Evolutionary conservation across 2,888 invertebrate species (phyloP), one percentile per base, ranked within the genome.

Genomic region (Liodrosophila aerea): DNA sequence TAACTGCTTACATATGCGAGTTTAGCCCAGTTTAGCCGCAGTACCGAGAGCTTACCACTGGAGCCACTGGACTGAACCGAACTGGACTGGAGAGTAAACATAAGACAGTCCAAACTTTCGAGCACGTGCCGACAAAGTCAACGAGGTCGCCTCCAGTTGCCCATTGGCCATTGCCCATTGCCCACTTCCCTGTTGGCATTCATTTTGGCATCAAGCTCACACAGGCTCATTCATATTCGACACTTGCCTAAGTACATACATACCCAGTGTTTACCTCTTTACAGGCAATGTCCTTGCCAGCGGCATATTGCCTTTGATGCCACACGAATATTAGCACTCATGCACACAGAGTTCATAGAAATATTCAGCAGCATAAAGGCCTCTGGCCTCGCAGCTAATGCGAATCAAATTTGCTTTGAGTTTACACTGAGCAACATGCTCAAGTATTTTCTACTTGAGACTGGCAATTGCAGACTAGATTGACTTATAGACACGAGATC

Each of bases 81-180:
- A n/a, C n/a, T n/a, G n/a, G n/a, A n/a, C n/a, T n/a, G n/a, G 52
- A 36, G 43, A 47, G 51, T 40, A 53, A 66, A 54, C 64, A 69
- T 52, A 16, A 33, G 31, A 13, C 29, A 29, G 33, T 53, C 15
- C 33, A 47, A 22, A 22, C 52, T 53, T 54, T 56, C 36, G 46
- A 69, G 30, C 71, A 69, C 66, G 82, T 66, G 82, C 75, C 69
- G 72, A 63, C 78, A 77, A 82, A 75, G 78, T 77, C 75, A 81
- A 73, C 69, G 82, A 77, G 78, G 76, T 76, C 82, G 82, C 46
- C 61, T 37, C 18, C 12, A 1, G 0, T 13, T 18, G 13, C 18
- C 41, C 41, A 9, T 36, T 43, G 11, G n/a, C 30, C 43, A 31
- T n/a, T n/a, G n/a, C 2, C 22, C 30, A 4, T n/a, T 13, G 7